These are phyloP conservation scores for Catocala sponsa DNA, from an alignment of 2,888 invertebrate genomes.

Conservation along the genomic window DNA sequence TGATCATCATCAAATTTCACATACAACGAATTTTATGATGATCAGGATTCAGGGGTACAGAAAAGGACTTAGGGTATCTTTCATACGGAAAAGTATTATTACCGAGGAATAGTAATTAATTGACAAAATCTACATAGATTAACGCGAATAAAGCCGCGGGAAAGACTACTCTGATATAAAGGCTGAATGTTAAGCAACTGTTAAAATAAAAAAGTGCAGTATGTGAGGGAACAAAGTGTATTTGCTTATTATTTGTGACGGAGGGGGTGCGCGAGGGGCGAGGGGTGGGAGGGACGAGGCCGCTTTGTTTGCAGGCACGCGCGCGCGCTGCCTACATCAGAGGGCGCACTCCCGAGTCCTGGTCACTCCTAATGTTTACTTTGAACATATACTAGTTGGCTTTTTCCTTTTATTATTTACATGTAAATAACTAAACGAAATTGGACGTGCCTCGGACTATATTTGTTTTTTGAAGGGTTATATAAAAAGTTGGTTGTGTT, in stretches of 20 bases:
- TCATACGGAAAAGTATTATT: too few relatives aligned
- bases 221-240: slow-evolving; percentile 68
- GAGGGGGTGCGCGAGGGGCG: slow-evolving; percentile 39
- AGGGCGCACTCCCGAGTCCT: slow-evolving; percentile 51
- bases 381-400: slow-evolving; percentile 42
- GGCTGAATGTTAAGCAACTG: slow-evolving; percentile 48
- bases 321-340: slow-evolving; percentile 65
- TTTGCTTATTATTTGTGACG: slow-evolving; percentile 74
- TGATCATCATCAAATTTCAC: too few relatives aligned
- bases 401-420: slow-evolving; percentile 52
- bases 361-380: slow-evolving; percentile 64
- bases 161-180: too few relatives aligned
- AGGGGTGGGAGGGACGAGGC: slow-evolving; percentile 42
- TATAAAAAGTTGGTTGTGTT: too few relatives aligned
- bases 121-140: too few relatives aligned
- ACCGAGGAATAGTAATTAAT: too few relatives aligned
- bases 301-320: slow-evolving; percentile 80
- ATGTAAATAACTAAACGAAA: slow-evolving; percentile 39
- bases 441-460: slow-evolving; percentile 21
- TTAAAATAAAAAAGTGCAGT: slow-evolving; percentile 64
- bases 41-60: too few relatives aligned
- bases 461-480: not conserved
- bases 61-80: too few relatives aligned
- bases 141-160: too few relatives aligned
- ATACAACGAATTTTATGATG: too few relatives aligned